Percentiles rank a stretch among this genome's conserved stretches.
These are phyloP conservation scores for Latrodectus hesperus DNA, from an alignment of 2,888 invertebrate genomes.

Conservation along the genomic window DNA sequence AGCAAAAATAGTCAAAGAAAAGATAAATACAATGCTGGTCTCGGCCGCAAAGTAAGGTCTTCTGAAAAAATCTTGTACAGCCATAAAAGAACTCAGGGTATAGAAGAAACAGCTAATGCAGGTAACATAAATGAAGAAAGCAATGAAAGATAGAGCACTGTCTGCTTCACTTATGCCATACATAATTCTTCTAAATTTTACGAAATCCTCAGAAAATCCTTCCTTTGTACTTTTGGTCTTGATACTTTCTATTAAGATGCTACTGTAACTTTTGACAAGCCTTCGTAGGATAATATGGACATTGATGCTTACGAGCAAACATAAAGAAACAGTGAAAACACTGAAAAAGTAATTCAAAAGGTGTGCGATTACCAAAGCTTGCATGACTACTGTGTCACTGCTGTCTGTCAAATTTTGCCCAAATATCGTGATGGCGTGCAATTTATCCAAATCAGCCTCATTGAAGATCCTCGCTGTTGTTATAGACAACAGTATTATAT, in stretches of 20 bases:
- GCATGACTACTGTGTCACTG: slow-evolving; percentile 10
- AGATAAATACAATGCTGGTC: slow-evolving; percentile 8
- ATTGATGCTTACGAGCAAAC: slow-evolving; percentile 18
- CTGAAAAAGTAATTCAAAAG: not conserved
- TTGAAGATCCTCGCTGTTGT: slow-evolving; percentile 7
- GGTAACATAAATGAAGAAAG: slow-evolving; percentile 45
- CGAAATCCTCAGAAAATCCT: slow-evolving; percentile 13
- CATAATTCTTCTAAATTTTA: slow-evolving; percentile 39
- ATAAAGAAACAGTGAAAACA: not conserved
- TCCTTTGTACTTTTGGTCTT: slow-evolving; percentile 20
- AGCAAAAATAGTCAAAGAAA: slow-evolving; percentile 26
- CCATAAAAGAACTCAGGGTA: slow-evolving; percentile 33
- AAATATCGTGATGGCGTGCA: not conserved
- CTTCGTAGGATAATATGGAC: slow-evolving; percentile 46
- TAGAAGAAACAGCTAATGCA: slow-evolving; percentile 63
- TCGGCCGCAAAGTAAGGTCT: slow-evolving; percentile 27
- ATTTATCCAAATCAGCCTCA: slow-evolving; percentile 11
- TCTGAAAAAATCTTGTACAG: not conserved
- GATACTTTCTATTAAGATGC: slow-evolving; percentile 10
- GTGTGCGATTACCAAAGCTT: slow-evolving; percentile 15
- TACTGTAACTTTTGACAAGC: slow-evolving; percentile 24
- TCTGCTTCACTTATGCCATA: slow-evolving; percentile 41
- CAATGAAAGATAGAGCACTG: slow-evolving; percentile 39
- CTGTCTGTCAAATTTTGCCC: slow-evolving; percentile 28
- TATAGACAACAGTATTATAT: not conserved